These are phyloP conservation scores for Pomacea maculata DNA, from an alignment of 1,140 invertebrate species.

Conservation along the genomic window DNA sequence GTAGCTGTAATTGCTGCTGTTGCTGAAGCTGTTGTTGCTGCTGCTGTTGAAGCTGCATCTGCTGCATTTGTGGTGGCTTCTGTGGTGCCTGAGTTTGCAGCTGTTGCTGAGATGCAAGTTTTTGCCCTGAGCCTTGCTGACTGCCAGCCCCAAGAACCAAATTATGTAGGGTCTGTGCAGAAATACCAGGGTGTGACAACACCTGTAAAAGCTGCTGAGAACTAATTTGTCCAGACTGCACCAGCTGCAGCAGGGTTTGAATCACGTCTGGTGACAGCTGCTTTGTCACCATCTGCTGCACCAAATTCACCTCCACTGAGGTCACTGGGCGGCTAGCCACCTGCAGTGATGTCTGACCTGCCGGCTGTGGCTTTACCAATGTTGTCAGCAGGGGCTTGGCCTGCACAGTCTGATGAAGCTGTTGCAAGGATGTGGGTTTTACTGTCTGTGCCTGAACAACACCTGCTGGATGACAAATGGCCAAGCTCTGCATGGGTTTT, in stretches of 20 bases:
- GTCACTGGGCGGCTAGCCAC: no score
- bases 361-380: no score
- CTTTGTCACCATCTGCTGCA: conserved; percentile 10
- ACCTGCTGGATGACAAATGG: no score
- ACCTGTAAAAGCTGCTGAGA: neutral
- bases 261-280: conserved; percentile 9
- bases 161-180: conserved; percentile 1
- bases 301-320: neutral
- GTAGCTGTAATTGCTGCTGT: conserved; percentile 29
- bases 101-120: conserved; percentile 4
- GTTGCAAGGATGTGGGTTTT: neutral
- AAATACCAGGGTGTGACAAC: conserved; percentile 7
- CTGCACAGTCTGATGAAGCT: neutral
- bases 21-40: conserved; percentile 40
- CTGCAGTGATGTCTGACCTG: no score
- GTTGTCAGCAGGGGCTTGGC: neutral
- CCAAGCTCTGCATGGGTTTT: no score
- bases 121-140: neutral
- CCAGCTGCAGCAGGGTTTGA: conserved; percentile 4
- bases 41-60: conserved; percentile 32
- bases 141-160: neutral
- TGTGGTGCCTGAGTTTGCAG: conserved; percentile 10
- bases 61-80: conserved; percentile 29
- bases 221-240: conserved; percentile 4
- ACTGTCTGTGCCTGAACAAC: no score